Percentiles rank a stretch among this genome's conserved stretches.
Conservation (phyloP, 92 coral and sea anemone genomes). For the Siderastrea radians region DNA sequence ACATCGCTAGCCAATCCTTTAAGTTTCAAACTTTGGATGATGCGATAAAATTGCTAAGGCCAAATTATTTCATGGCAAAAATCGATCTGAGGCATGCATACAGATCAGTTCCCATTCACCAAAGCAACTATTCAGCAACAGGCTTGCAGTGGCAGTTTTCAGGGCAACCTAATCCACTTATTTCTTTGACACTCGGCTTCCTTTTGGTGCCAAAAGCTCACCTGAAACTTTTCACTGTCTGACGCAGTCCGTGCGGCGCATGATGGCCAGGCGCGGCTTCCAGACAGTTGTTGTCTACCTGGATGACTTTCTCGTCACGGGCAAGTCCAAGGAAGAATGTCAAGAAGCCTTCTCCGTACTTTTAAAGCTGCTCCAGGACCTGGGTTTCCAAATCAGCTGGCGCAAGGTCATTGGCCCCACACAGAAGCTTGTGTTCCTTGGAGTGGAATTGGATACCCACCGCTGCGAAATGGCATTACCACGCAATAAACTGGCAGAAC, state of each 20-base stretch:
- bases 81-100: constrained; percentile 50
- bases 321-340: constrained; percentile 28
- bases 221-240: background rate
- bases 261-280: background rate
- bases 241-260: background rate
- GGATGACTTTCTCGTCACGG: constrained; percentile 51
- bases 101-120: constrained; percentile 50
- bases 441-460: too few species aligned
- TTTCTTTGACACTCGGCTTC: constrained; percentile 40
- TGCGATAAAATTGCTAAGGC: too few species aligned
- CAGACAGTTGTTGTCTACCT: too few species aligned
- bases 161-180: constrained; percentile 29
- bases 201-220: constrained; percentile 43
- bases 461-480: too few species aligned
- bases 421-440: background rate
- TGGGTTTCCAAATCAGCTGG: constrained; percentile 11
- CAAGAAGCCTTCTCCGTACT: constrained; percentile 63
- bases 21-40: too few species aligned
- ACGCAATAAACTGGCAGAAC: too few species aligned
- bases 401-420: constrained; percentile 7
- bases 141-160: background rate
- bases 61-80: background rate
- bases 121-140: background rate
- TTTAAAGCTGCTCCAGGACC: background rate
- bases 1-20: too few species aligned